These are phyloP conservation scores for Ochropleura plecta DNA, from an alignment of 2,888 invertebrate species.

Conservation along the genomic window DNA sequence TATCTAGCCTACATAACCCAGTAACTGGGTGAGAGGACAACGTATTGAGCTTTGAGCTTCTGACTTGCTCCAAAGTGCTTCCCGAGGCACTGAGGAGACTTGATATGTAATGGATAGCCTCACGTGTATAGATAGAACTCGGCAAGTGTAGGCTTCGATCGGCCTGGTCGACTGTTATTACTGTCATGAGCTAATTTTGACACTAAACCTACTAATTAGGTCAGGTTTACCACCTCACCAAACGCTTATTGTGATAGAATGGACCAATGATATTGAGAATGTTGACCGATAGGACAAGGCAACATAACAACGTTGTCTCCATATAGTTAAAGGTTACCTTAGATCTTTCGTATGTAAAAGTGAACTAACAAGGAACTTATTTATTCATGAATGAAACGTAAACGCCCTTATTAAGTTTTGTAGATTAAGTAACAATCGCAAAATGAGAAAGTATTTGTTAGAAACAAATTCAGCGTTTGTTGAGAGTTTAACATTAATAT, in stretches of 20 bases:
- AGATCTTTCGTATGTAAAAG: background rate
- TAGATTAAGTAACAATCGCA: constrained; percentile 4
- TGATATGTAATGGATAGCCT: background rate
- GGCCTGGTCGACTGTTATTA: background rate
- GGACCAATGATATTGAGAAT: background rate
- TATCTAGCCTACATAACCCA: background rate
- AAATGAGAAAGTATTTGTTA: background rate
- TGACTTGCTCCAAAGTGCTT: background rate
- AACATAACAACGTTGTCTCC: background rate
- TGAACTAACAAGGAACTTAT: background rate
- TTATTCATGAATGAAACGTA: background rate
- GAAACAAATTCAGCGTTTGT: constrained; percentile 18
- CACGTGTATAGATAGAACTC: background rate
- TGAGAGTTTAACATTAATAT: constrained; percentile 22
- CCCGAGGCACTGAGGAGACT: background rate
- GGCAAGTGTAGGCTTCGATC: background rate
- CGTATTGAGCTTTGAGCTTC: background rate
- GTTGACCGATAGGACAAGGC: background rate
- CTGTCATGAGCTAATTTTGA: background rate
- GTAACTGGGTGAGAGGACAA: background rate
- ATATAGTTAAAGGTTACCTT: background rate
- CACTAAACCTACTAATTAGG: background rate
- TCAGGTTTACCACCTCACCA: background rate
- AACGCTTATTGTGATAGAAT: background rate
- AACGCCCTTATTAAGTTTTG: background rate